These are phyloP conservation scores for Drosophila quadrilineata DNA, from an alignment of 1,140 invertebrate genomes.

Conservation along the genomic window DNA sequence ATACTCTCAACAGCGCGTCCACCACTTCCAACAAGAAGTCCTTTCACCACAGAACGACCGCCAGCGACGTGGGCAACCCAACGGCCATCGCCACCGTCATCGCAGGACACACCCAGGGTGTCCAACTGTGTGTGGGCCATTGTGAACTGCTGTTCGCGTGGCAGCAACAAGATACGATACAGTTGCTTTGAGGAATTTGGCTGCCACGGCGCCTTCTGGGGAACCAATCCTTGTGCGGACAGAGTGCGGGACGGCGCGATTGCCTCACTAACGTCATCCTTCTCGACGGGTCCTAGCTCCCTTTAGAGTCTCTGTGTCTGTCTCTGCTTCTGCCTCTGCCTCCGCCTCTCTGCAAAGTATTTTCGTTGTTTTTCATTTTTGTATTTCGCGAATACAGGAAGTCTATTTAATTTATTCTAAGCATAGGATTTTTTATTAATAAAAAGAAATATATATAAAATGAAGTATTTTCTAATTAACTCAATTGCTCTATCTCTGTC, in stretches of 20 bases:
- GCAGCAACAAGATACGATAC: constrained; percentile 78
- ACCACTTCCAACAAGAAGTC: background rate
- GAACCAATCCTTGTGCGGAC: constrained; percentile 84
- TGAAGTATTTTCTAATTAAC: constrained; percentile 5
- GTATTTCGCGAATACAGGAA: constrained; percentile 11
- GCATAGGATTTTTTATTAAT: background rate
- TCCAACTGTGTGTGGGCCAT: constrained; percentile 86
- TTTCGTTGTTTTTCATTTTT: too few relatives aligned
- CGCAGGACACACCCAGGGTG: constrained; percentile 67
- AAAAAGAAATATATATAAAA: background rate
- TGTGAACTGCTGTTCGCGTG: constrained; percentile 85
- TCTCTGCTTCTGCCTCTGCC: background rate
- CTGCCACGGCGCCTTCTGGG: constrained; percentile 85
- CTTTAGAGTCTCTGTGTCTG: background rate
- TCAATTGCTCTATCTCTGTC: background rate
- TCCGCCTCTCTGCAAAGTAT: constrained; percentile 1
- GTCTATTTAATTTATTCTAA: constrained; percentile 23
- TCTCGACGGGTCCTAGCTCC: background rate
- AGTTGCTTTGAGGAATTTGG: constrained; percentile 86
- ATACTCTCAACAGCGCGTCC: background rate
- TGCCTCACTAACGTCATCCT: constrained; percentile 19
- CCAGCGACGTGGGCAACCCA: background rate
- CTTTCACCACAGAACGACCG: background rate
- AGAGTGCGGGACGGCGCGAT: constrained; percentile 78
- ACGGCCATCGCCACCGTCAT: constrained; percentile 32